Evolutionary conservation across 2,888 invertebrate genomes (phyloP).

Genomic region (Ditylenchus weischeri): DNA sequence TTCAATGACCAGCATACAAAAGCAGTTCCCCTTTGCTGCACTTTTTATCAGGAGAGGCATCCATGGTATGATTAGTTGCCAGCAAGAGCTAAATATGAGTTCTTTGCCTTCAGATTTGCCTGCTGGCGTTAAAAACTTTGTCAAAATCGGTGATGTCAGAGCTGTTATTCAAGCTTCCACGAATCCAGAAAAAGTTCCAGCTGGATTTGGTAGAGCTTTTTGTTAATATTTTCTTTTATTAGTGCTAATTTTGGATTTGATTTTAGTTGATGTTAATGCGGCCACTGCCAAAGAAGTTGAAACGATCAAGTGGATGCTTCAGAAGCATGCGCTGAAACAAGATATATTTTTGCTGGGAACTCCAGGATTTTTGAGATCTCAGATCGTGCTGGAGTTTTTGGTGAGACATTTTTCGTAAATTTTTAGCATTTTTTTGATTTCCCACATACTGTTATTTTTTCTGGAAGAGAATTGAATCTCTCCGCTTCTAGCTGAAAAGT

Average conservation of each 20-base stretch:
- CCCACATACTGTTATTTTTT: background rate
- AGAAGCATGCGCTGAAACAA: conserved; percentile 85
- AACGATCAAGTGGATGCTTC: conserved; percentile 90
- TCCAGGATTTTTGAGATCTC: conserved; percentile 78
- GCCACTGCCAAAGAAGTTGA: conserved; percentile 51
- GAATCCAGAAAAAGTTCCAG: conserved; percentile 78
- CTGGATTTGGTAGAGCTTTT: conserved; percentile 68
- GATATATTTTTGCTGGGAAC: conserved; percentile 90
- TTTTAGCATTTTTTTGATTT: no score
- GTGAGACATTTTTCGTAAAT: conserved; percentile 59
- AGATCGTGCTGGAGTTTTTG: conserved; percentile 78
- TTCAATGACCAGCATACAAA: no score
- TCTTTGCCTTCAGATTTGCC: conserved; percentile 2
- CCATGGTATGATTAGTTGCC: conserved; percentile 24
- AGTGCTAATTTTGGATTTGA: background rate
- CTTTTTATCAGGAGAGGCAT: conserved; percentile 13
- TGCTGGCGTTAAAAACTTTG: background rate
- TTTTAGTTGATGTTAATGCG: conserved; percentile 19
- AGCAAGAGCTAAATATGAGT: no score
- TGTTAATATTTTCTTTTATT: background rate
- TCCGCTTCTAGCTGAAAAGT: no score
- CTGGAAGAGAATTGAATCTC: no score
- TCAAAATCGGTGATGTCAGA: conserved; percentile 46
- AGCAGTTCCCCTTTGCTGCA: no score
- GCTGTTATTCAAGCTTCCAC: conserved; percentile 62